phyloP scores from a whole-genome alignment of 2,113 vertebrate genomes.

The Equus quagga region DNA sequence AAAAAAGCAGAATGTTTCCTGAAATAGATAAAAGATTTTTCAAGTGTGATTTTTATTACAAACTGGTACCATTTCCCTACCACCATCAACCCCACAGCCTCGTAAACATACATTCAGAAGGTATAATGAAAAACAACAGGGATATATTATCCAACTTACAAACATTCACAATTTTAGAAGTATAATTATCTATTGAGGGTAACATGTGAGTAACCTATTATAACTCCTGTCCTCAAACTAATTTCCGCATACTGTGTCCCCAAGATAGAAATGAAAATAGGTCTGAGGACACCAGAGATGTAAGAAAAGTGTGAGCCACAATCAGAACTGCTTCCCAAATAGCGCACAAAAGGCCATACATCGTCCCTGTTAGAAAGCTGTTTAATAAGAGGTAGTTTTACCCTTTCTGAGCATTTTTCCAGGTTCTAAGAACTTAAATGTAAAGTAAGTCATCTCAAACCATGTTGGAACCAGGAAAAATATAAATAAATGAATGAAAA shows the following conservation, averaged over 20 bases:
- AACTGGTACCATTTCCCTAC: background rate
- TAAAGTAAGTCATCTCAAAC: conserved; percentile 42
- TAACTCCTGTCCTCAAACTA: background rate
- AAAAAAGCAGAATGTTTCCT: conserved; percentile 24
- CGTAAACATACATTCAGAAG: background rate
- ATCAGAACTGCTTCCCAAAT: background rate
- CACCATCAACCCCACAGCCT: background rate
- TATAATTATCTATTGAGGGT: background rate
- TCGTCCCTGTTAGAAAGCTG: background rate
- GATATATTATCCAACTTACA: background rate
- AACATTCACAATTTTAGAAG: background rate
- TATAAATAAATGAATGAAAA: conserved; percentile 57
- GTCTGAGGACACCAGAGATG: background rate
- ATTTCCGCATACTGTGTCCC: background rate
- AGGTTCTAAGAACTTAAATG: background rate
- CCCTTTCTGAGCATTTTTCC: conserved; percentile 28
- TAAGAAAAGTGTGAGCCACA: background rate
- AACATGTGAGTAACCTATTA: background rate
- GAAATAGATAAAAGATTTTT: conserved; percentile 33
- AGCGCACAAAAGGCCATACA: background rate
- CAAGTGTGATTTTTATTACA: conserved; percentile 46
- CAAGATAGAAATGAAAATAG: conserved; percentile 31
- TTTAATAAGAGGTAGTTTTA: background rate
- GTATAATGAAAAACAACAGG: conserved; percentile 18
- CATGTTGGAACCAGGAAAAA: background rate